These are phyloP conservation scores for Phrynocephalus vlangalii DNA, from an alignment of 2,797 vertebrate genomes.

Conservation along the genomic window DNA sequence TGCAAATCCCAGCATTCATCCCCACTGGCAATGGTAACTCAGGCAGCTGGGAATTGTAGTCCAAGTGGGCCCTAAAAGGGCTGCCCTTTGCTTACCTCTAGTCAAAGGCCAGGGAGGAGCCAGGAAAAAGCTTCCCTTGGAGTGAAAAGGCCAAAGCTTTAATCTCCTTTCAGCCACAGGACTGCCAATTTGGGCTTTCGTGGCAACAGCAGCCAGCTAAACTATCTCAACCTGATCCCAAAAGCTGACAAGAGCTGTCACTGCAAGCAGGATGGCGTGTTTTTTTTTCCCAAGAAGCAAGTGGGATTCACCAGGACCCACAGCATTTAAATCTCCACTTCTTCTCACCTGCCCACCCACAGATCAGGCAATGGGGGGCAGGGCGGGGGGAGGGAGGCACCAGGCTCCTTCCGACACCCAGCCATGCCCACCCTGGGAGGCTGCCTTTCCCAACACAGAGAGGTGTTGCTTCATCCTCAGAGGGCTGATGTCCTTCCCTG, in stretches of 20 bases:
- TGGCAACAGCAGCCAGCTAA: no score
- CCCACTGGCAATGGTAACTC: no score
- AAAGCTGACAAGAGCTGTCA: no score
- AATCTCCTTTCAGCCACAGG: neutral
- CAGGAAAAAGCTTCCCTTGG: rapidly evolving
- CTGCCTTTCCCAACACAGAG: neutral
- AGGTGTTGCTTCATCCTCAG: constrained; percentile 21
- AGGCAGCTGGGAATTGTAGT: no score
- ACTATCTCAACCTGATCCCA: no score
- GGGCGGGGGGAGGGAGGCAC: neutral
- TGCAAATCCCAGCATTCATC: no score
- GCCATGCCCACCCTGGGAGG: constrained; percentile 7
- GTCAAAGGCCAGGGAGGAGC: no score
- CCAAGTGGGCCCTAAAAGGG: no score
- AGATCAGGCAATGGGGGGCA: neutral
- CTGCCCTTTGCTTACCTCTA: no score
- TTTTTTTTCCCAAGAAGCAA: neutral
- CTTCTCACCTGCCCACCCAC: neutral
- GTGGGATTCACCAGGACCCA: neutral
- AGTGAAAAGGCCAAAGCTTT: rapidly evolving
- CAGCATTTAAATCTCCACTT: neutral
- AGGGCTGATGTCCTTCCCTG: constrained; percentile 27
- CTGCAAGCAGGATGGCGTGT: no score
- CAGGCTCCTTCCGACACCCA: neutral
- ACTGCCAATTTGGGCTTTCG: neutral